These are phyloP conservation scores for Empidonax alnorum DNA, from an alignment of 2,113 vertebrate species.

Conservation along the genomic window DNA sequence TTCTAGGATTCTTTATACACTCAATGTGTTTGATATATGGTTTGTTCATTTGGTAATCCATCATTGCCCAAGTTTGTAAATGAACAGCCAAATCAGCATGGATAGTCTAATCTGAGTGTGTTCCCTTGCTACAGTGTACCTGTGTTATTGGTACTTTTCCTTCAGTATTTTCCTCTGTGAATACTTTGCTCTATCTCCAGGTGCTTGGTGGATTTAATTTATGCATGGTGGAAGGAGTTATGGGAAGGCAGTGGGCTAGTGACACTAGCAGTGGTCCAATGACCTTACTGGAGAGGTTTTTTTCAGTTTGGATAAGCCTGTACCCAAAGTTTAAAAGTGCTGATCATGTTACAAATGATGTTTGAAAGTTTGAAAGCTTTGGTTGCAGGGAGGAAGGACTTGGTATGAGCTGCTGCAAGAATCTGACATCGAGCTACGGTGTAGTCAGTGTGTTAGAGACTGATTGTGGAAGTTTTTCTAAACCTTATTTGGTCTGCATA, in stretches of 20 bases:
- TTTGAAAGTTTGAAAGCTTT: not conserved
- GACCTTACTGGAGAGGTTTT: not conserved
- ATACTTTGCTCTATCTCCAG: not conserved
- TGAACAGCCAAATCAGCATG: not conserved
- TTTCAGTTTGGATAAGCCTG: not conserved
- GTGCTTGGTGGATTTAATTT: not conserved
- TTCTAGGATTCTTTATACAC: not conserved
- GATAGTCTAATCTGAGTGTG: not conserved
- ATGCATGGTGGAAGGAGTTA: not conserved
- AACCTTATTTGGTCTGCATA: not conserved
- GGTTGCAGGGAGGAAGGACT: not conserved
- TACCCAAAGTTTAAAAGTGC: not conserved
- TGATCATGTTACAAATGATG: not conserved
- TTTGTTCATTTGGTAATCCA: not conserved
- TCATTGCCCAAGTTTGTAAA: not conserved
- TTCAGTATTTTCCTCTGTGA: not conserved
- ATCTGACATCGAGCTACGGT: not conserved
- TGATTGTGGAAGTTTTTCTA: not conserved
- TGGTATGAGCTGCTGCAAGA: not conserved
- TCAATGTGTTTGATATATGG: accelerated
- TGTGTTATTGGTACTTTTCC: not conserved
- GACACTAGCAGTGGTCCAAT: not conserved
- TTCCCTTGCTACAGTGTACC: not conserved
- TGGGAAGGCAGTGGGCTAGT: not conserved
- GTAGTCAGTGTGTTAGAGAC: not conserved